Evolutionary conservation across 1,140 invertebrate species (phyloP).

Genomic region (Lepeophtheirus salmonis): DNA sequence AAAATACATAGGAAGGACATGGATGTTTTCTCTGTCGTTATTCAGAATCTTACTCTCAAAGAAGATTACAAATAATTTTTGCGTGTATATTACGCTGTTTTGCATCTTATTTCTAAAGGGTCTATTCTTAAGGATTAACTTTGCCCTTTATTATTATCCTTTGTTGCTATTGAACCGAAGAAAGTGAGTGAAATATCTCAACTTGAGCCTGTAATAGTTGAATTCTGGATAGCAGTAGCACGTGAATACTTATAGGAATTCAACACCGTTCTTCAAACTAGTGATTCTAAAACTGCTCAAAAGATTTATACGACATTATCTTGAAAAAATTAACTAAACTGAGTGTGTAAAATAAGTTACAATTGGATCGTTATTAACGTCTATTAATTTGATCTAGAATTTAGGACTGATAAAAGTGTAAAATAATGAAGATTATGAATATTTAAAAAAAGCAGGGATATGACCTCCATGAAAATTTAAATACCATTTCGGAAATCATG

Average conservation of each 20-base stretch:
- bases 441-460: too few relatives aligned
- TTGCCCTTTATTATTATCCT: background rate
- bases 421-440: background rate
- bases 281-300: background rate
- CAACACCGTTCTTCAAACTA: background rate
- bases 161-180: background rate
- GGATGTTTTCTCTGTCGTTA: slow-evolving; percentile 2
- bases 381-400: too few relatives aligned
- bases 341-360: too few relatives aligned
- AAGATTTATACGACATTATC: background rate
- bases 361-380: too few relatives aligned
- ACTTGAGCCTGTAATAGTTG: background rate
- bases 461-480: too few relatives aligned
- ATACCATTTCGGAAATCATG: too few relatives aligned
- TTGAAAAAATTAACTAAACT: too few relatives aligned
- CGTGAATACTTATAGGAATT: background rate
- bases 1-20: too few relatives aligned
- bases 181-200: background rate
- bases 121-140: background rate
- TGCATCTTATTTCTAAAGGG: too few relatives aligned
- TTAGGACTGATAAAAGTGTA: too few relatives aligned
- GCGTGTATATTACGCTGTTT: background rate
- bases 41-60: slow-evolving; percentile 11
- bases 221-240: background rate
- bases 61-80: slow-evolving; percentile 4